Evolutionary conservation across 1,140 invertebrate species (phyloP), one percentile per base, ranked within the genome.

Genomic region (Notospermus geniculatus): DNA sequence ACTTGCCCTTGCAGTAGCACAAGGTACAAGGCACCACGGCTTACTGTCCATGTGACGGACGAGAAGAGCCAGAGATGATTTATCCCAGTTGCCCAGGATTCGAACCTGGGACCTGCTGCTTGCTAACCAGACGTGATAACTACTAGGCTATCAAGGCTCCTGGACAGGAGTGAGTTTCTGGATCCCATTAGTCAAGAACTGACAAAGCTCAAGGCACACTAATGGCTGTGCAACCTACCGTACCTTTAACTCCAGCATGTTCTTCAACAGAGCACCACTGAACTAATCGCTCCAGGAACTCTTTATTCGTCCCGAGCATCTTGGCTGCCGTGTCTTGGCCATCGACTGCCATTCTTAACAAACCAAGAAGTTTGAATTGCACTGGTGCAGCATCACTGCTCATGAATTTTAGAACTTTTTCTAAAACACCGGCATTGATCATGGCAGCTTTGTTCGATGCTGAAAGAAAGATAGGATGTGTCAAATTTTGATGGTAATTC

Each of bases 321-420:
- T 82, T 76, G 0, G 89, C 88, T 22, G 88, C 86, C 58, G 83
- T 72, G 68, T 86, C 89, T 85, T 92, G 90, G 15, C 88, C 87
- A 82, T 91, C 90, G 41, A 91, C 87, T 28, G 92, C 85, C 87
- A 95, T 93, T 57, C 92, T 84, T 2, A 94, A 78, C 22, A 91
- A 91, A 11, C 91, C 92, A 27, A 95, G 73, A 27, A 95, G 81
- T 80, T 93, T 94, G 72, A 93, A 94, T 29, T 91, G 88, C 0
- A 94, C 91, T 4, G 88, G 86, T 68, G 85, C 87, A 45, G 90
- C 87, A 63, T 91, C 88, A 54, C 91, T 87, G 52, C 87, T 82
- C 2, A 90, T 80, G 83, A 89, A 87, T 0, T 88, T 87, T 72
- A 92, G 82, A 25, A 91, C 83, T 25, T 87, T 86, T 60, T 88